Evolutionary conservation across 2,113 vertebrate genomes (phyloP).

Genomic region (Anhinga anhinga): DNA sequence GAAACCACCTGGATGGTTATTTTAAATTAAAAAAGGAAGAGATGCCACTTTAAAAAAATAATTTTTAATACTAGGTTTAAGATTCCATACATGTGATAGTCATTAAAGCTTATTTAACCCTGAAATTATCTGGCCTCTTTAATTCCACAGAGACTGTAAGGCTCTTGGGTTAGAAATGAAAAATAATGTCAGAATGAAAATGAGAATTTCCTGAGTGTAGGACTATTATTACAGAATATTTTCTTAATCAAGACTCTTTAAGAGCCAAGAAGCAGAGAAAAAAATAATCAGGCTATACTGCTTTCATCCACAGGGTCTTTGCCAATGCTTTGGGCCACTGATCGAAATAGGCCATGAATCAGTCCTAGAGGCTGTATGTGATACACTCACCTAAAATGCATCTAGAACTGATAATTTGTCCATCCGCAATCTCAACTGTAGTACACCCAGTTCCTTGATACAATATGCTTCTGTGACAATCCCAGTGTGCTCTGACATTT

Average conservation of each 20-base stretch:
- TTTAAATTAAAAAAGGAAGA: slow-evolving; percentile 83
- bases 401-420: background rate
- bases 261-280: background rate
- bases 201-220: slow-evolving; percentile 49
- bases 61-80: slow-evolving; percentile 80
- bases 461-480: slow-evolving; percentile 26
- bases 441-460: slow-evolving; percentile 40
- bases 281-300: background rate
- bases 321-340: background rate
- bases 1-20: slow-evolving; percentile 83
- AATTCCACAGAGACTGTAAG: slow-evolving; percentile 63
- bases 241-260: slow-evolving; percentile 48
- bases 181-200: slow-evolving; percentile 75
- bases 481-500: slow-evolving; percentile 42
- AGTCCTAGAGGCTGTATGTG: background rate
- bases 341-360: background rate
- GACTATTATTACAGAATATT: slow-evolving; percentile 62
- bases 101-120: slow-evolving; percentile 85
- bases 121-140: slow-evolving; percentile 79
- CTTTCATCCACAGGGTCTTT: background rate
- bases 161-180: slow-evolving; percentile 75
- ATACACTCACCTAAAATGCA: background rate
- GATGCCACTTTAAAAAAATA: slow-evolving; percentile 79
- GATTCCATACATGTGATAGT: slow-evolving; percentile 81
- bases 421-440: background rate